phyloP scores from a whole-genome alignment of 2,113 vertebrate species.

The Propithecus coquereli region DNA sequence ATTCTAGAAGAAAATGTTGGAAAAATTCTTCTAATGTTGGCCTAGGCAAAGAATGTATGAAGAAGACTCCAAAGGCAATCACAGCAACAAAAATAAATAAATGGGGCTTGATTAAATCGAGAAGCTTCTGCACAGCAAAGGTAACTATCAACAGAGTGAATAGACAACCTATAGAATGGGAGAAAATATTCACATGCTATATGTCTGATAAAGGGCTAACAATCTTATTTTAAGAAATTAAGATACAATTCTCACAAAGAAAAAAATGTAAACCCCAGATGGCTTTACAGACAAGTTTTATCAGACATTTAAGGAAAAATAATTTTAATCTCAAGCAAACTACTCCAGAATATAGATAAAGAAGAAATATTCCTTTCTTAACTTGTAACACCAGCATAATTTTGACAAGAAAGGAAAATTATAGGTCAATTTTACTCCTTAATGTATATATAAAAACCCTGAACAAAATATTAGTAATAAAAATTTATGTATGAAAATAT shows the following conservation, averaged over 20 bases:
- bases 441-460: not conserved
- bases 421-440: not conserved
- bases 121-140: too few relatives aligned
- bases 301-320: not conserved
- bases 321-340: not conserved
- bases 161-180: too few relatives aligned
- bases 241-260: not conserved
- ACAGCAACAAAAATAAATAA: too few relatives aligned
- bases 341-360: not conserved
- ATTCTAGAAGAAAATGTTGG: too few relatives aligned
- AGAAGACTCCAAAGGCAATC: too few relatives aligned
- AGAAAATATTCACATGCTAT: too few relatives aligned
- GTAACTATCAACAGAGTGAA: too few relatives aligned
- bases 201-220: too few relatives aligned
- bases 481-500: not conserved
- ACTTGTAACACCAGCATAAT: not conserved
- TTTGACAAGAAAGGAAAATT: constrained; percentile 31
- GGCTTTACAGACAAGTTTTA: not conserved
- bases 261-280: not conserved
- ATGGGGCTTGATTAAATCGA: too few relatives aligned
- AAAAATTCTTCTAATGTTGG: too few relatives aligned
- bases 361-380: not conserved
- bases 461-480: not conserved
- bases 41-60: too few relatives aligned
- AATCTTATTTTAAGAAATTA: not conserved